Evolutionary conservation across 2,113 vertebrate species (phyloP).

Genomic region (Mixornis gularis): DNA sequence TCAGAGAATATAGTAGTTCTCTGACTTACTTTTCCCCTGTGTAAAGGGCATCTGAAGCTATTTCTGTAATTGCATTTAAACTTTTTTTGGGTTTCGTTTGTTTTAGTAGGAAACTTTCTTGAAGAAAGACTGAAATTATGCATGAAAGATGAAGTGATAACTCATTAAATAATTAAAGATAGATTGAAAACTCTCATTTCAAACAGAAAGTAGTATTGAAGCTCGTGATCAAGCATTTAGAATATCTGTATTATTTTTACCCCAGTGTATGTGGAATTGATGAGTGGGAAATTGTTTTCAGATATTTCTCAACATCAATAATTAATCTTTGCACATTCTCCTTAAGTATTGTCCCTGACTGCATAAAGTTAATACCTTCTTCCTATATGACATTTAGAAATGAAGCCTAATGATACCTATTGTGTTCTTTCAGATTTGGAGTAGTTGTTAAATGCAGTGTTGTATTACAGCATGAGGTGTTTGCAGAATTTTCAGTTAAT

Average conservation of each 20-base stretch:
- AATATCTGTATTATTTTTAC: slow-evolving; percentile 26
- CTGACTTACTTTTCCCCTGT: not conserved
- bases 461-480: not conserved
- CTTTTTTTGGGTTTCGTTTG: not conserved
- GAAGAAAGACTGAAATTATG: not conserved
- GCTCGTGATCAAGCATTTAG: not conserved
- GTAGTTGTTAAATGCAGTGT: not conserved
- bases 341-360: slow-evolving; percentile 3
- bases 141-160: not conserved
- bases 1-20: not conserved
- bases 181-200: not conserved
- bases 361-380: not conserved
- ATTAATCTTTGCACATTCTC: not conserved
- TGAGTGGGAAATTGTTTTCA: slow-evolving; percentile 18
- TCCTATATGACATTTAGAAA: not conserved
- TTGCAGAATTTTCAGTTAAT: not conserved
- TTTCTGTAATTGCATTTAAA: not conserved
- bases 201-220: not conserved
- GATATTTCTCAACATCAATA: slow-evolving; percentile 20
- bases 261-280: not conserved
- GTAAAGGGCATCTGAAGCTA: not conserved
- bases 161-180: not conserved
- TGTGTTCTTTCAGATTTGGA: not conserved
- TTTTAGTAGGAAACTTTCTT: not conserved
- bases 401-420: not conserved